Conservation (phyloP, 2,797 vertebrate genomes). For the Chelidonichthys spinosus region DNA sequence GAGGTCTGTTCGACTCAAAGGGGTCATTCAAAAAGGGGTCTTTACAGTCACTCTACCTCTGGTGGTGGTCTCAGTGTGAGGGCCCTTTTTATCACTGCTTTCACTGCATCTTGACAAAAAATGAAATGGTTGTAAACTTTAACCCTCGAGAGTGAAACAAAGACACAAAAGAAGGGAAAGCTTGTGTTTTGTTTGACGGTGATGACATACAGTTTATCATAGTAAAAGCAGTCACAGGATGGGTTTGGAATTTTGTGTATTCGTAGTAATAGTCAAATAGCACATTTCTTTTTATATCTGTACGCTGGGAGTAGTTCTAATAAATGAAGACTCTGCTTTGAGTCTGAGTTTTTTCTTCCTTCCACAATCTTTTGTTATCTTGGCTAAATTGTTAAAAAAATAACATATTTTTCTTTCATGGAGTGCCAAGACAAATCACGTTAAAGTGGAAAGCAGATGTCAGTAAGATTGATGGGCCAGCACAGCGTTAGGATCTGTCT, state of each 20-base stretch:
- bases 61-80: conserved; percentile 71
- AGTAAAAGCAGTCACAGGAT: conserved; percentile 24
- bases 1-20: conserved; percentile 67
- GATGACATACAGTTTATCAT: conserved; percentile 62
- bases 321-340: not conserved
- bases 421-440: conserved; percentile 38
- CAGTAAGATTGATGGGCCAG: conserved; percentile 61
- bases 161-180: conserved; percentile 54
- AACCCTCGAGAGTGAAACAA: conserved; percentile 60
- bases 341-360: not conserved
- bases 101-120: conserved; percentile 71
- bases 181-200: conserved; percentile 53
- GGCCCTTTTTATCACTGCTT: conserved; percentile 68
- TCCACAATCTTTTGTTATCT: conserved; percentile 12
- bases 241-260: not conserved
- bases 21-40: conserved; percentile 58
- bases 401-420: conserved; percentile 43
- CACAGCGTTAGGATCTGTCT: conserved; percentile 49
- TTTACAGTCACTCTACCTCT: conserved; percentile 68
- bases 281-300: not conserved
- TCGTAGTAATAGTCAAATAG: conserved; percentile 3
- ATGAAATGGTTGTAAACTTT: conserved; percentile 73
- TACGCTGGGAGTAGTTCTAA: not conserved
- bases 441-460: conserved; percentile 52
- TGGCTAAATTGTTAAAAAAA: conserved; percentile 28